These are phyloP conservation scores for Hypomecis punctinalis DNA, from an alignment of 2,888 invertebrate species.

Conservation along the genomic window DNA sequence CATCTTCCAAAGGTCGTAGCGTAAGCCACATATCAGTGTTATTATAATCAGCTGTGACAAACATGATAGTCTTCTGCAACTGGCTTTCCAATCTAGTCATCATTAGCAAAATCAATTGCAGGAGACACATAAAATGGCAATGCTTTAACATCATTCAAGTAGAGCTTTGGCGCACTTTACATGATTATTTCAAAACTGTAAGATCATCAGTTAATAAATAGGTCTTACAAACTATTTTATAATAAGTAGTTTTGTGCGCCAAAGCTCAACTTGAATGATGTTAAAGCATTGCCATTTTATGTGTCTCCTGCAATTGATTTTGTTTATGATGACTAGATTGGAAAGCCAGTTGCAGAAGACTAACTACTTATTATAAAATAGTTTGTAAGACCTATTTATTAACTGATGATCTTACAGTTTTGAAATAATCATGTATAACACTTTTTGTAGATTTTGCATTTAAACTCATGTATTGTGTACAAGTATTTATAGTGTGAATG, in stretches of 20 bases:
- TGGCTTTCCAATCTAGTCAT: constrained; percentile 37
- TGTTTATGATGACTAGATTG: constrained; percentile 29
- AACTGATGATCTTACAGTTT: constrained; percentile 76
- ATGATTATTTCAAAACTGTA: constrained; percentile 78
- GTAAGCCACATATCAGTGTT: constrained; percentile 82
- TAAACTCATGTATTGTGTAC: constrained; percentile 82
- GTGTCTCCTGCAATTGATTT: constrained; percentile 50
- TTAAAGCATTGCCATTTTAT: constrained; percentile 62
- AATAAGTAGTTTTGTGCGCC: constrained; percentile 77
- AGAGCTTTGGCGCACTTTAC: constrained; percentile 83
- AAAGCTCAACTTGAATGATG: constrained; percentile 79
- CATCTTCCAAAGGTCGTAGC: no score
- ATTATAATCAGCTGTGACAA: constrained; percentile 59
- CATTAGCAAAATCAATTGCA: constrained; percentile 46
- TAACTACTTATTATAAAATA: constrained; percentile 70
- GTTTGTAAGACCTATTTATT: constrained; percentile 72
- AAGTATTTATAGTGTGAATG: constrained; percentile 77
- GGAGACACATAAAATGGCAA: constrained; percentile 48
- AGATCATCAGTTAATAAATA: constrained; percentile 74
- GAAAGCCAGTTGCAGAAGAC: constrained; percentile 59
- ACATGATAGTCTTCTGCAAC: constrained; percentile 58
- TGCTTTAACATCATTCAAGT: constrained; percentile 75
- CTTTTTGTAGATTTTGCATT: constrained; percentile 82
- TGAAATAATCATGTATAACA: constrained; percentile 79
- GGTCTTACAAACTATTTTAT: constrained; percentile 74